These are phyloP conservation scores for Eulemur coronatus DNA, from an alignment of 2,797 vertebrate species.

Conservation along the genomic window DNA sequence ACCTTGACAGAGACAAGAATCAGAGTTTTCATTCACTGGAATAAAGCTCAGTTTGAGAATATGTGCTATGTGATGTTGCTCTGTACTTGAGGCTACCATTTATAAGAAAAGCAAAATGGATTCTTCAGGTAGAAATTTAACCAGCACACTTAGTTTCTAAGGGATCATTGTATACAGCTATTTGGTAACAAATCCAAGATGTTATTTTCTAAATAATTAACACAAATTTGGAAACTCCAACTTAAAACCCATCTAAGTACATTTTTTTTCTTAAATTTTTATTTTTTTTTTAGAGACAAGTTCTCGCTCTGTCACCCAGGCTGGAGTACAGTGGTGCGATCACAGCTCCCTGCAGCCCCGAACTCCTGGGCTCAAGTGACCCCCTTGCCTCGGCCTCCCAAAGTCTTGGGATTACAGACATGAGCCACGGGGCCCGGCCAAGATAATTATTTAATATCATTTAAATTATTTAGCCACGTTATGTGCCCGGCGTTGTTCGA, in stretches of 20 bases:
- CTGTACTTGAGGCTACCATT: background rate
- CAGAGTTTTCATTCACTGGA: background rate
- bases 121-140: background rate
- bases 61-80: background rate
- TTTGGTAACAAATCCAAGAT: background rate
- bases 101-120: background rate
- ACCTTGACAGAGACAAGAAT: background rate
- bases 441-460: background rate
- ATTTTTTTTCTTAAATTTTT: background rate
- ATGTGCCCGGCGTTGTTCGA: fast-evolving
- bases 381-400: background rate
- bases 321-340: too few species aligned
- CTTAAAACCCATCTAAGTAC: background rate
- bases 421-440: background rate
- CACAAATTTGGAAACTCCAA: background rate
- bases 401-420: background rate
- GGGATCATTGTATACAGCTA: background rate
- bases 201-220: background rate
- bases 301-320: background rate
- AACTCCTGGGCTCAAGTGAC: background rate
- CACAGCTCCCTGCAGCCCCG: background rate
- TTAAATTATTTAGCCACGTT: background rate
- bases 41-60: background rate
- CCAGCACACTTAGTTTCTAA: background rate
- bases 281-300: background rate